phyloP scores from a whole-genome alignment of 2,888 invertebrate species.

The Nasonia oneida region DNA sequence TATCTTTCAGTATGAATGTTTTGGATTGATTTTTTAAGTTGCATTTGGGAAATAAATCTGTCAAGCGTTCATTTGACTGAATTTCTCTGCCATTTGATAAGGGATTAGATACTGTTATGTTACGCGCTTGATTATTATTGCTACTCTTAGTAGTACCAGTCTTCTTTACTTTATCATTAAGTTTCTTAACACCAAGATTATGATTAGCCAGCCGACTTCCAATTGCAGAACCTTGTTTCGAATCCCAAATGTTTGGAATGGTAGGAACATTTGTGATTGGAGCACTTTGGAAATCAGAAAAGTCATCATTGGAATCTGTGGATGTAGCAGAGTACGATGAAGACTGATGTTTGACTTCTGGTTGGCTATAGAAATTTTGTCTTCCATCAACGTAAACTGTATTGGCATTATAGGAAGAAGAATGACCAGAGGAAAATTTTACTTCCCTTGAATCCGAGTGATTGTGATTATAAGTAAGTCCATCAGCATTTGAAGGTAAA shows the following conservation, averaged over 20 bases:
- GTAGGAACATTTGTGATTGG: slow-evolving; percentile 67
- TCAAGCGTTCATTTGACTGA: slow-evolving; percentile 64
- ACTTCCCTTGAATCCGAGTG: slow-evolving; percentile 50
- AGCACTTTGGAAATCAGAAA: slow-evolving; percentile 80
- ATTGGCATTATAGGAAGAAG: slow-evolving; percentile 35
- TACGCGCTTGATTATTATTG: slow-evolving; percentile 54
- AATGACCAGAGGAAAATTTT: slow-evolving; percentile 49
- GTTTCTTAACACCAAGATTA: slow-evolving; percentile 77
- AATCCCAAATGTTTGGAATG: slow-evolving; percentile 71
- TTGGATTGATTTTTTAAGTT: slow-evolving; percentile 74
- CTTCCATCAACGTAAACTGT: slow-evolving; percentile 27
- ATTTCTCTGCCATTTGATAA: slow-evolving; percentile 61
- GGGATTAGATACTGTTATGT: slow-evolving; percentile 41
- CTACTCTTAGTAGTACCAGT: slow-evolving; percentile 63
- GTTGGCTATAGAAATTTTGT: slow-evolving; percentile 43
- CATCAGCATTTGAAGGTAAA: slow-evolving; percentile 34
- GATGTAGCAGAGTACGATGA: slow-evolving; percentile 54
- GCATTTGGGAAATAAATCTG: slow-evolving; percentile 76
- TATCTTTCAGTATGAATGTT: slow-evolving; percentile 77
- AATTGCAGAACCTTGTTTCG: slow-evolving; percentile 76
- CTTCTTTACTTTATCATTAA: slow-evolving; percentile 73
- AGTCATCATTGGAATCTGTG: slow-evolving; percentile 76
- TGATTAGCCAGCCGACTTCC: slow-evolving; percentile 80
- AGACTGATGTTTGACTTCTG: slow-evolving; percentile 61
- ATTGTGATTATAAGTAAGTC: slow-evolving; percentile 37